Evolutionary conservation across 2,113 vertebrate genomes (phyloP), one percentile per base, ranked within the genome.

Genomic region (Cyanoderma ruficeps): DNA sequence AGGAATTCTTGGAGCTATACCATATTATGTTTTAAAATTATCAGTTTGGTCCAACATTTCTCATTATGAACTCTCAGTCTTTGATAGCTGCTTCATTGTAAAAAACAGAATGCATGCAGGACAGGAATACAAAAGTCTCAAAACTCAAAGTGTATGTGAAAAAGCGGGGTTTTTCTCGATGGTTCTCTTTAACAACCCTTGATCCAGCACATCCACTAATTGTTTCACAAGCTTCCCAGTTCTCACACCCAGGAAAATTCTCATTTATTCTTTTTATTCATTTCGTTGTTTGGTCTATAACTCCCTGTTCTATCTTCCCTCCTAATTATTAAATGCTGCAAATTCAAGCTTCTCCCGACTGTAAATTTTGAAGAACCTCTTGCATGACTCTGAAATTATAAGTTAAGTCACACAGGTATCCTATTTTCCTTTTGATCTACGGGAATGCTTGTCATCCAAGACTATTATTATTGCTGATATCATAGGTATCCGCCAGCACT

Each of bases 381-480:
- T 61, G 49, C 63, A 13, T 56, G 86, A 89, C 79, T 94, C 77
- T 53, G 61, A 68, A 88, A 89, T 81, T 70, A 55, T 55, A 86
- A 92, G 44, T 75, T 89, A 86, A 89, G 74, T 76, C 75, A 92
- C 67, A 65, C 0, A 5, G 47, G 44, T 81, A 93, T 75, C 86
- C 69, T 81, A 35, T 63, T 87, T 94, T 84, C 53, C 87, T 91
- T 96, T 95, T 89, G 89, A 94, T 94, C 83, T 77, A 53, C 2
- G 2, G 69, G n/a, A 49, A 78, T 30, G 59, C 69, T 67, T 96
- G 84, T 91, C 93, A 95, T 63, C 79, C 7, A 6, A 67, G 85
- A 87, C 82, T 70, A 74, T 64, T 81, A 93, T 90, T 96, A 92
- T 67, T 93, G 74, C 83, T 80, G 89, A 20, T 95, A 93, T 78